Base-by-base conservation (phyloP, 2,797 vertebrate genomes). In the Alca torda region DNA sequence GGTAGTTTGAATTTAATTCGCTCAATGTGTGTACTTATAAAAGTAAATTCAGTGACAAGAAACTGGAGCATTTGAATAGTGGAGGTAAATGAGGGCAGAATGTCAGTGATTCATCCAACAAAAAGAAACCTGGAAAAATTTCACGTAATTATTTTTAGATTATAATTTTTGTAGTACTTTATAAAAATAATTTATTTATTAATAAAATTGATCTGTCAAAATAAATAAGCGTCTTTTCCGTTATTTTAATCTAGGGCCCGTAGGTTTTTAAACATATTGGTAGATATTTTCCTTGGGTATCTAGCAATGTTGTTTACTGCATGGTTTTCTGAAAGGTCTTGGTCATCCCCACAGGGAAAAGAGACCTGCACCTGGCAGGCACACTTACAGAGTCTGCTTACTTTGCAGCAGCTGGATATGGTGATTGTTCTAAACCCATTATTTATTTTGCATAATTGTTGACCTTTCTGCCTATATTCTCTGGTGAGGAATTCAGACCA, bases 401-500 rank as follows among this genome's bases (percentile, higher is more conserved):
- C 89, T 95, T 82, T 95, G 81, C 51, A 95, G 81, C 95, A 98
- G 93, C 91, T 97, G 93, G 13, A 48, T 95, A 41, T 46, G 61
- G 60, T 79, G 89, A 90, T 94, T 96, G 90, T 74, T 97, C 91
- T 84, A 96, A 97, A 88, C 61, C 77, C 70, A 82, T 97, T 69
- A 96, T 96, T 97, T 96, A 93, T 97, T 97, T 97, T 97, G 93
- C 93, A 91, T 97, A 97, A 97, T 97, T 94, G 83, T 95, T 97
- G 96, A 97, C 95, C 94, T 98, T 97, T 96, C 87, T 96, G 63
- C 74, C 77, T 95, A 43, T 80, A 74, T 74, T 91, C 64, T 95
- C 82, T 83, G 48, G 45, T 79, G 93, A 96, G 90, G 89, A 94
- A 96, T 95, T 94, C 77, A 94, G 91, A 75, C 43, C 24, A 10